phyloP scores from a whole-genome alignment of 2,888 invertebrate genomes.

The Brachyptera putata region DNA sequence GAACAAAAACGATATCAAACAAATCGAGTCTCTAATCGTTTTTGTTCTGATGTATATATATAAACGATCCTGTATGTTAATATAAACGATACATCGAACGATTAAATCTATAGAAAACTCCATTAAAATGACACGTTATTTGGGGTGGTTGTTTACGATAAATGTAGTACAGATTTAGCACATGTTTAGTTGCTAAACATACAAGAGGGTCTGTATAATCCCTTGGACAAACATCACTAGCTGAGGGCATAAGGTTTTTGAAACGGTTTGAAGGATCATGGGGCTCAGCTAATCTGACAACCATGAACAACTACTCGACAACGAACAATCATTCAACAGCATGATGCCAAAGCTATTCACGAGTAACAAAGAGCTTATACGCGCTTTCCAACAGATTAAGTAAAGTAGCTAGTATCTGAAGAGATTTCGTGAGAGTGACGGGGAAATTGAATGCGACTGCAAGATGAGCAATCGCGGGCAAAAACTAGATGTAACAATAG shows the following conservation, averaged over 20 bases:
- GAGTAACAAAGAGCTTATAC: no score
- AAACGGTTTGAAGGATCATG: neutral
- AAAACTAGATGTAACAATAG: neutral
- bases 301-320: constrained; percentile 11
- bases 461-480: constrained; percentile 1
- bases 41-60: no score
- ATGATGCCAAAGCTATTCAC: neutral
- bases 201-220: no score
- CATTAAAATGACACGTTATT: neutral
- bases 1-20: no score
- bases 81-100: neutral
- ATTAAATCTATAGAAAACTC: neutral
- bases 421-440: neutral
- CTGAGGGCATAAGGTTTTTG: no score
- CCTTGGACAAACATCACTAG: constrained; percentile 1
- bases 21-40: no score
- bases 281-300: constrained; percentile 13
- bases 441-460: constrained; percentile 6
- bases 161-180: constrained; percentile 1
- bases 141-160: no score
- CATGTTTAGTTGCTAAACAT: constrained; percentile 4
- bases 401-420: constrained; percentile 10
- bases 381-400: constrained; percentile 9
- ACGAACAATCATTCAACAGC: neutral
- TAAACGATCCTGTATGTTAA: no score